These are phyloP conservation scores for Proctacanthus coquilletti DNA, from an alignment of 1,140 invertebrate genomes.

Conservation along the genomic window DNA sequence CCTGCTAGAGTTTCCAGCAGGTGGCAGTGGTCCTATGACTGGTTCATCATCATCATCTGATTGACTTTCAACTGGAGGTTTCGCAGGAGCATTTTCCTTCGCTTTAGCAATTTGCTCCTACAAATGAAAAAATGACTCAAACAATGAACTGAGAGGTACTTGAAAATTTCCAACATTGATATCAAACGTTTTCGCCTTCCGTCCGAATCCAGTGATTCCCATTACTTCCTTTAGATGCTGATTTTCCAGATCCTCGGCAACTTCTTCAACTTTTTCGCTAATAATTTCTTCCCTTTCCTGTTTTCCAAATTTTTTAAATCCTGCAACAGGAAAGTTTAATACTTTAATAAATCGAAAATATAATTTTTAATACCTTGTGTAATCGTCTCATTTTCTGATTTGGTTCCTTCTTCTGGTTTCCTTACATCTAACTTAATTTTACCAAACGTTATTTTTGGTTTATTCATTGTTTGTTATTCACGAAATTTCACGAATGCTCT, in stretches of 20 bases:
- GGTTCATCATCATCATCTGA: slow-evolving; percentile 12
- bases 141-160: neutral
- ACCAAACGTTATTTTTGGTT: slow-evolving; percentile 37
- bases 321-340: slow-evolving; percentile 16
- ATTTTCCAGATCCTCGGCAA: slow-evolving; percentile 50
- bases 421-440: slow-evolving; percentile 35
- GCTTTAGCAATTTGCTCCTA: slow-evolving; percentile 23
- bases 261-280: slow-evolving; percentile 45
- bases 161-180: slow-evolving; percentile 34
- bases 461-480: too few relatives aligned
- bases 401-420: slow-evolving; percentile 9
- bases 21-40: slow-evolving; percentile 21
- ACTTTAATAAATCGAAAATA: neutral
- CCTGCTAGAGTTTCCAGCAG: slow-evolving; percentile 2
- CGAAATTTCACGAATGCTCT: too few relatives aligned
- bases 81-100: slow-evolving; percentile 11
- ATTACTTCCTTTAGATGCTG: slow-evolving; percentile 51
- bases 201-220: slow-evolving; percentile 61
- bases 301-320: slow-evolving; percentile 46
- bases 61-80: neutral
- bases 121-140: neutral
- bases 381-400: slow-evolving; percentile 14
- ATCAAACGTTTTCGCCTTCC: slow-evolving; percentile 60
- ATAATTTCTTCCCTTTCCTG: slow-evolving; percentile 26
- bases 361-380: too few relatives aligned